phyloP scores from a whole-genome alignment of 1,140 invertebrate genomes.

The Hormaphis cornu region DNA sequence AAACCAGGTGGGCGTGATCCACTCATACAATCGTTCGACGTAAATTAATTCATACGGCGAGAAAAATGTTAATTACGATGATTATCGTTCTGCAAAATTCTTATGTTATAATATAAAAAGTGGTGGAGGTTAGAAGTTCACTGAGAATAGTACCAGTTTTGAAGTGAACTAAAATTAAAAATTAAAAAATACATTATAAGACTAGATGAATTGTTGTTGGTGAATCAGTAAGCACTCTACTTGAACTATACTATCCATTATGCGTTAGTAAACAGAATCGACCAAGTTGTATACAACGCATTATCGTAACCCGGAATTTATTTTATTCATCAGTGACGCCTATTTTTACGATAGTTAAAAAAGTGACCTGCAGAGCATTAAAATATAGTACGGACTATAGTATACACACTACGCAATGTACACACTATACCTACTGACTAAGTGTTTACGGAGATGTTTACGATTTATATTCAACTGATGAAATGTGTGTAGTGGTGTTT shows the following conservation, averaged over 20 bases:
- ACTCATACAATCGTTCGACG: not conserved
- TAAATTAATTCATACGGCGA: slow-evolving; percentile 17
- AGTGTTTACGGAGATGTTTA: too few relatives aligned
- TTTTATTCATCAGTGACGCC: not conserved
- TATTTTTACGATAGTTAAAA: not conserved
- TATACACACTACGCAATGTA: not conserved
- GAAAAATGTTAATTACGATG: slow-evolving; percentile 29
- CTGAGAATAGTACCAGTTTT: not conserved
- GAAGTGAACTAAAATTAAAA: not conserved
- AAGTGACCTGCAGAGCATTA: not conserved
- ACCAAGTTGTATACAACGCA: not conserved
- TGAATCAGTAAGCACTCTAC: not conserved
- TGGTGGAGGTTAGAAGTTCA: not conserved
- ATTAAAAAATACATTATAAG: not conserved
- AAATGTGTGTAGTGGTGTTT: too few relatives aligned
- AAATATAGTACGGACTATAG: not conserved
- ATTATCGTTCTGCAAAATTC: slow-evolving; percentile 12
- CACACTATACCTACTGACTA: not conserved
- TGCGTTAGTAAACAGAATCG: not conserved
- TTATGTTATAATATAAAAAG: slow-evolving; percentile 8
- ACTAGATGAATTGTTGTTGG: not conserved
- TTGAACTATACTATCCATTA: not conserved
- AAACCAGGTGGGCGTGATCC: slow-evolving; percentile 19
- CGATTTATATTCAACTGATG: too few relatives aligned
- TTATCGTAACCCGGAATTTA: not conserved